Percentiles rank a stretch among this genome's conserved stretches.
Evolutionary conservation across 2,797 vertebrate species (phyloP).

Genomic region (Cyclura pinguis): DNA sequence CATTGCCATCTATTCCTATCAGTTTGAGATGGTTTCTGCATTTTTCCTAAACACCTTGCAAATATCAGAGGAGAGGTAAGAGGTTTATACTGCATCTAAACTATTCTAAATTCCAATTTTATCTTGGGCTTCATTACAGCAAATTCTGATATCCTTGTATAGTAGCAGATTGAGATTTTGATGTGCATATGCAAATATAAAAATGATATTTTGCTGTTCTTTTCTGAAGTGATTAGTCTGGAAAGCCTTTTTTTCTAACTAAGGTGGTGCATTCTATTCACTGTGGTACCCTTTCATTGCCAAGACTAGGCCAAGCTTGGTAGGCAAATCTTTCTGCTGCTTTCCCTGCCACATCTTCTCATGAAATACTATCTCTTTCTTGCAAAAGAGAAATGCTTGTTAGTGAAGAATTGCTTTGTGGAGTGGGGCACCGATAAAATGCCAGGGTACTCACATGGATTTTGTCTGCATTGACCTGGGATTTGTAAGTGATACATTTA

Average conservation of each 20-base stretch:
- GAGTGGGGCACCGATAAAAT: neutral
- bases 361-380: neutral
- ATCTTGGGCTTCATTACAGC: neutral
- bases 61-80: conserved; percentile 81
- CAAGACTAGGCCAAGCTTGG: neutral
- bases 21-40: conserved; percentile 83
- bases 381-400: neutral
- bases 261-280: neutral
- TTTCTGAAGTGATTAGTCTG: neutral
- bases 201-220: neutral
- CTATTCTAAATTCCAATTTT: neutral
- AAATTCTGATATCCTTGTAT: neutral
- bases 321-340: neutral
- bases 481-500: neutral
- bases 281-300: neutral
- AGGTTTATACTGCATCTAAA: neutral
- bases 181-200: neutral
- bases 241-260: neutral
- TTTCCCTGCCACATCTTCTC: neutral
- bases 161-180: neutral
- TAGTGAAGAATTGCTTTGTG: neutral
- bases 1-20: conserved; percentile 83
- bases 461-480: neutral
- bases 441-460: too few species aligned
- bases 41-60: conserved; percentile 83